Evolutionary conservation across 2,888 invertebrate genomes (phyloP).

Genomic region (Kryphioiulus occultus): DNA sequence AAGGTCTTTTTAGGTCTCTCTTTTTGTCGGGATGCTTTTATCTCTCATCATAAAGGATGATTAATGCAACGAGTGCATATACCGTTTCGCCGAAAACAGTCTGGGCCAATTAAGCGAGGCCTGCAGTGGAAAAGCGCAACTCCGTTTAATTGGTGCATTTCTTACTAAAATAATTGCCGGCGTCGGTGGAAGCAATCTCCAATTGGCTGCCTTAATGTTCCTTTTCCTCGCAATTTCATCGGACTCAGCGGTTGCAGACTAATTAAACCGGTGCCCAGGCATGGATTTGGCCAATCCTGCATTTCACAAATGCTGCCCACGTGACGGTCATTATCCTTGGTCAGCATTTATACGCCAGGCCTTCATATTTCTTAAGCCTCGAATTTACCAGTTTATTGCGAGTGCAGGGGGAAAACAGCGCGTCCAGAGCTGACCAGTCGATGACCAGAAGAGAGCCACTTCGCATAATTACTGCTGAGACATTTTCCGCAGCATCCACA

Average conservation of each 20-base stretch:
- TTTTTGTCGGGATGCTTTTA: background rate
- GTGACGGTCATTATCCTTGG: slow-evolving; percentile 31
- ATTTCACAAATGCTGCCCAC: slow-evolving; percentile 13
- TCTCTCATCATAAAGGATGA: slow-evolving; percentile 33
- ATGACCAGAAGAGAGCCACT: background rate
- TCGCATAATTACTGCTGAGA: no score
- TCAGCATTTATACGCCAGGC: background rate
- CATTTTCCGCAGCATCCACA: no score
- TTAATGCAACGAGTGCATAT: slow-evolving; percentile 17
- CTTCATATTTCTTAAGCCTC: slow-evolving; percentile 29
- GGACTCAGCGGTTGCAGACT: background rate
- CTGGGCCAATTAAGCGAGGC: background rate
- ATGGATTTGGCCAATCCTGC: background rate
- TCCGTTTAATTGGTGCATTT: slow-evolving; percentile 9
- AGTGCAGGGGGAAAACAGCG: background rate
- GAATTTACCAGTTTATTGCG: background rate
- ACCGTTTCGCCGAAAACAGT: background rate
- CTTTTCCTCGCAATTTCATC: slow-evolving; percentile 13
- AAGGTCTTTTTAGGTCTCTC: background rate
- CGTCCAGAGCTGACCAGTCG: background rate
- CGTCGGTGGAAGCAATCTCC: slow-evolving; percentile 20
- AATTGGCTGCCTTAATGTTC: background rate
- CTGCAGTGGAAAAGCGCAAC: background rate
- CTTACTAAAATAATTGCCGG: background rate
- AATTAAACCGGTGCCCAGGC: slow-evolving; percentile 21